phyloP scores from a whole-genome alignment of 2,797 vertebrate species.

The Xiphophorus birchmanni region DNA sequence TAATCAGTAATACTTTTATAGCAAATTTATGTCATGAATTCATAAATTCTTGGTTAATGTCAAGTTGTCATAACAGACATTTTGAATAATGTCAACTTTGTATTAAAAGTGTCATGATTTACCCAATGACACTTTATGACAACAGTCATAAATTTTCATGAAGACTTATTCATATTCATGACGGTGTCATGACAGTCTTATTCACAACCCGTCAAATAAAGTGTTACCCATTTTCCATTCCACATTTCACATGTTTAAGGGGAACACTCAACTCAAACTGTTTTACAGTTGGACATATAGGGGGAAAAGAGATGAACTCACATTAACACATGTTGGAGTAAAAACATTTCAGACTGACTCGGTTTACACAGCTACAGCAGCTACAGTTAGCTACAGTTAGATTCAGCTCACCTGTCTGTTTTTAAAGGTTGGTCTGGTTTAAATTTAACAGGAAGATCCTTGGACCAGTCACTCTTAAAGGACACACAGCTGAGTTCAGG shows the following conservation, averaged over 20 bases:
- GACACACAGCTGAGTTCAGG: not conserved
- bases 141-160: too few relatives aligned
- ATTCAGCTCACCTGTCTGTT: conserved; percentile 11
- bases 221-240: not conserved
- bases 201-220: too few relatives aligned
- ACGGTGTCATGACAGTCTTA: too few relatives aligned
- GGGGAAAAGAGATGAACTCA: not conserved
- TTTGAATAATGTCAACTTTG: too few relatives aligned
- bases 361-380: not conserved
- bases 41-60: too few relatives aligned
- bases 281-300: not conserved
- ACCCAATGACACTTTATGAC: too few relatives aligned
- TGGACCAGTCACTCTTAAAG: not conserved
- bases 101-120: too few relatives aligned
- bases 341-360: not conserved
- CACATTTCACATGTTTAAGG: not conserved
- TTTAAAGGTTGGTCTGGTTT: not conserved
- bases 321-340: not conserved
- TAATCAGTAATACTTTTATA: too few relatives aligned
- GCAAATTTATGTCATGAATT: too few relatives aligned
- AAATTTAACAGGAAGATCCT: not conserved
- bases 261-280: not conserved
- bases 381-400: not conserved
- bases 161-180: too few relatives aligned
- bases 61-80: too few relatives aligned